A percentile compares a stretch with the other conserved stretches of the same genome.
phyloP scores from a whole-genome alignment of 1,140 invertebrate species.

The Brachionus calyciflorus region DNA sequence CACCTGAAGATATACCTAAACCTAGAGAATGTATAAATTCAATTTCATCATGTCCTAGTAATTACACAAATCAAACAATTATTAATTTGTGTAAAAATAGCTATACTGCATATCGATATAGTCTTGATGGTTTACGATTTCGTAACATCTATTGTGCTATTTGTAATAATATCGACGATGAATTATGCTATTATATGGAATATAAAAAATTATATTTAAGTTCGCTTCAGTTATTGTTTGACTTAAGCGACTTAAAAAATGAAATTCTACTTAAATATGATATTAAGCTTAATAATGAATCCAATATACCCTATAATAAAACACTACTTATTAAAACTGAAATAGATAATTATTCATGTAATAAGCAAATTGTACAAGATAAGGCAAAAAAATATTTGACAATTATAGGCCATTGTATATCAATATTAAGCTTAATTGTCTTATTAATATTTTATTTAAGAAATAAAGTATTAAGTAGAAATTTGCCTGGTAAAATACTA shows the following conservation, averaged over 20 bases:
- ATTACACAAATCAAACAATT: slow-evolving; percentile 5
- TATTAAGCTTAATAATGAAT: no score
- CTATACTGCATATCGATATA: background rate
- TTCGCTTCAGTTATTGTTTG: no score
- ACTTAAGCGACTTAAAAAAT: no score
- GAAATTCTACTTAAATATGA: no score
- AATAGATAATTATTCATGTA: no score
- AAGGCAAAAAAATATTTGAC: background rate
- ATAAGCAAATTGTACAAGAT: no score
- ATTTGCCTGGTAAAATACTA: background rate
- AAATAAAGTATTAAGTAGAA: background rate
- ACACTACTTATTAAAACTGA: no score
- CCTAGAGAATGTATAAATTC: background rate
- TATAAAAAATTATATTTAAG: background rate
- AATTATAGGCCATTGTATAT: background rate
- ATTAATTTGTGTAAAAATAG: background rate
- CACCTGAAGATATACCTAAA: background rate
- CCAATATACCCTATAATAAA: no score
- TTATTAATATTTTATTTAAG: background rate
- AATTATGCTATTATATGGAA: background rate
- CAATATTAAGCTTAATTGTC: background rate
- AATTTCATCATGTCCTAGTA: background rate
- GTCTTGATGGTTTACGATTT: background rate
- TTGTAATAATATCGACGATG: background rate
- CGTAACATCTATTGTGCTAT: background rate